phyloP scores from a whole-genome alignment of 2,797 vertebrate genomes.

The Chaenodraco wilsoni region DNA sequence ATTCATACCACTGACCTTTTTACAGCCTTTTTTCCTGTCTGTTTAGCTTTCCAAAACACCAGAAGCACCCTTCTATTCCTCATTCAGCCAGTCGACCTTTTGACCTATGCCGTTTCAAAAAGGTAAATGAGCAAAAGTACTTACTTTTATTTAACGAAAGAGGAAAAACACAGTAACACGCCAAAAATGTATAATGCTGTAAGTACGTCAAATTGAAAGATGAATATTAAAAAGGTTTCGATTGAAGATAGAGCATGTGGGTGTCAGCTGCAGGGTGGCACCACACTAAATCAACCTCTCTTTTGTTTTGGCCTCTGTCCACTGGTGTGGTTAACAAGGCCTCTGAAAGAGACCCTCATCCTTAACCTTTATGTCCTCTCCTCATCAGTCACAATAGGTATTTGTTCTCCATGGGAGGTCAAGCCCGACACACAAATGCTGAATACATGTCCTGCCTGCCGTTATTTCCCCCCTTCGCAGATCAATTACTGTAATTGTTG shows the following conservation, averaged over 20 bases:
- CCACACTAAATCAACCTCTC: conserved; percentile 56
- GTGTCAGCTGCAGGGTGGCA: conserved; percentile 19
- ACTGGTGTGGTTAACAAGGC: conserved; percentile 61
- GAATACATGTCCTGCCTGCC: conserved; percentile 38
- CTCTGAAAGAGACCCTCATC: conserved; percentile 54
- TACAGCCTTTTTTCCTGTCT: conserved; percentile 48
- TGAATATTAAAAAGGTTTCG: background rate
- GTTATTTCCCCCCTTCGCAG: conserved; percentile 9
- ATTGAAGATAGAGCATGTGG: conserved; percentile 1
- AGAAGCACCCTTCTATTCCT: conserved; percentile 42
- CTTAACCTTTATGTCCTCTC: conserved; percentile 52
- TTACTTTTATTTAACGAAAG: conserved; percentile 2
- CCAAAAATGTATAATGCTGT: conserved; percentile 6
- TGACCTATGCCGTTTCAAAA: conserved; percentile 20
- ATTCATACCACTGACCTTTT: conserved; percentile 61
- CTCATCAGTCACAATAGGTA: conserved; percentile 62
- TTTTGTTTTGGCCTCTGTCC: conserved; percentile 60
- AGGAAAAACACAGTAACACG: background rate
- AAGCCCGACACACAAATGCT: conserved; percentile 59
- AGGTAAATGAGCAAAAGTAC: conserved; percentile 1
- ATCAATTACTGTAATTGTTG: conserved; percentile 70
- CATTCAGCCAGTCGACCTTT: conserved; percentile 35
- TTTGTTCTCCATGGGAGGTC: conserved; percentile 75
- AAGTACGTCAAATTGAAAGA: background rate
- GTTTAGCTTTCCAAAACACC: conserved; percentile 50